Base-by-base conservation (phyloP, 2,797 vertebrate genomes). In the Merluccius polli region DNA sequence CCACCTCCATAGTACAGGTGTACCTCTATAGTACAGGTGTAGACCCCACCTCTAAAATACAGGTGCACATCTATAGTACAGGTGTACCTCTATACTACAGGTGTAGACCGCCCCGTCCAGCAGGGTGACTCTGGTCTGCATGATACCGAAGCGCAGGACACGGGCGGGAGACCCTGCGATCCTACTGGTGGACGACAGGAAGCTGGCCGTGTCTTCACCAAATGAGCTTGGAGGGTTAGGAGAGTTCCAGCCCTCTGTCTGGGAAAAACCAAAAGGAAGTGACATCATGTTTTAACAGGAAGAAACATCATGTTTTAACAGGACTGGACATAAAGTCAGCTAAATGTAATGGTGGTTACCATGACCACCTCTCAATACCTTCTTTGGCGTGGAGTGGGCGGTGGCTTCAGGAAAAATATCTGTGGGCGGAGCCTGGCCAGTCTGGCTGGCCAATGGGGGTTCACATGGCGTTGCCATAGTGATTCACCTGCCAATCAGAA, bases 401-500 rank as follows among this genome's bases (percentile, higher is more conserved):
- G 16, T 18, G 24, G n/a, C 24, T 65, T 27, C n/a, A 11, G 59
- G 59, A 65, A 65, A 65, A 65, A 2, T 27, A 9, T 65, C 59
- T 59, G n/a, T 24, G 52, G 52, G 52, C 52, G 52, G 21, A 33
- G 31, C 68, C 69, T 71, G 69, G 31, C 33, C 69, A 71, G 69
- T 35, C 69, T 71, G n/a, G 59, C n/a, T 11, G 59, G 59, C 59
- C 10, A 65, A 65, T 27, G 9, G n/a, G 59, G 24, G 59, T 11
- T 65, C 32, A 71, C 18, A 36, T 71, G 32, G 31, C 69, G 69
- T 71, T n/a, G 32, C 33, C 69, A 71, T 71, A 3, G 69, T 24
- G 21, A 71, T 71, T 32, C 32, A 71, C 32, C 59, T 65, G 59
- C 59, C 3, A 27, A 65, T 65, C 59, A 65, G 59, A 63, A 27